Conservation (phyloP, 2,797 vertebrate genomes). For the Acanthopagrus latus region DNA sequence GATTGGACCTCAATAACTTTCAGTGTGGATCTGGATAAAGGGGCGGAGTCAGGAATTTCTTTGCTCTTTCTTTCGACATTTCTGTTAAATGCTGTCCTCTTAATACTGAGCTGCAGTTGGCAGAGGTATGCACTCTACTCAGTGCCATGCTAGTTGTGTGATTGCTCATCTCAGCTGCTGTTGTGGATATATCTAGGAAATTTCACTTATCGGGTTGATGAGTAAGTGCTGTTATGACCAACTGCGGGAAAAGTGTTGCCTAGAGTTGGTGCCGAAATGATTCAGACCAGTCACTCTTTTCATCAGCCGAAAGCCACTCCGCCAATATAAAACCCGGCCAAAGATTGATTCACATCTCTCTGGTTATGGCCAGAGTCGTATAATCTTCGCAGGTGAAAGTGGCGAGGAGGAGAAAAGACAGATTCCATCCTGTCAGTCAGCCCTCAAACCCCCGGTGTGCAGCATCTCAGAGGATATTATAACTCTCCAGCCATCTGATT, state of each 20-base stretch:
- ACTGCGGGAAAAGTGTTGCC: neutral
- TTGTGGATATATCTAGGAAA: neutral
- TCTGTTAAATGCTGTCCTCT: too few species aligned
- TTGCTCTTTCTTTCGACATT: too few species aligned
- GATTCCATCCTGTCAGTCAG: conserved; percentile 68
- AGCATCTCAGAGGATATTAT: conserved; percentile 72
- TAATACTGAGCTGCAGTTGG: too few species aligned
- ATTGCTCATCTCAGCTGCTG: neutral
- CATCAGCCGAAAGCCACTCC: neutral
- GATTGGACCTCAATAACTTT: too few species aligned
- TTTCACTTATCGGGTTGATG: neutral
- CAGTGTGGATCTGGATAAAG: too few species aligned
- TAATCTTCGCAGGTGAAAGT: conserved; percentile 52
- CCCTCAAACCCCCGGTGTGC: conserved; percentile 38
- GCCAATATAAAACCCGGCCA: conserved; percentile 20
- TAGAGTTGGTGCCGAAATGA: neutral
- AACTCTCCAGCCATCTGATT: conserved; percentile 69
- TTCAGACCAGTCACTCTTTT: conserved; percentile 1
- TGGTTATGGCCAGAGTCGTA: conserved; percentile 30
- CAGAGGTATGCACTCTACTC: too few species aligned
- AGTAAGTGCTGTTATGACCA: too few species aligned
- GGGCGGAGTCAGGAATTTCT: too few species aligned
- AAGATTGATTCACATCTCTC: conserved; percentile 29
- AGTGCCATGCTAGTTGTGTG: neutral
- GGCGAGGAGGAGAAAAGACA: conserved; percentile 23